Evolutionary conservation across 2,797 vertebrate genomes (phyloP).

Genomic region (Poecilia wingei): DNA sequence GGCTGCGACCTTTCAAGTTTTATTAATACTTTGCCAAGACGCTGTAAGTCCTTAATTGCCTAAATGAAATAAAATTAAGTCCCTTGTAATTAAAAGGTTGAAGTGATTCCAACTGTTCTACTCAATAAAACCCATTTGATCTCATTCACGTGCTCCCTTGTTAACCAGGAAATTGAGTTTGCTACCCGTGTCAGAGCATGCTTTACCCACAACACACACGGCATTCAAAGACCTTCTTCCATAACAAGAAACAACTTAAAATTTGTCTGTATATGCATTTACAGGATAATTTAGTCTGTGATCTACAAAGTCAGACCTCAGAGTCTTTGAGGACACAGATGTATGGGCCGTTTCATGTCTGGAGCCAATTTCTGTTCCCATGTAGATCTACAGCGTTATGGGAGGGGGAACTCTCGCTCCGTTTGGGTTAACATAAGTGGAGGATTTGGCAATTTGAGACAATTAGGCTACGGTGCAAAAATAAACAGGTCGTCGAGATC

Average conservation of each 20-base stretch:
- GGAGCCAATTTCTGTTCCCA: conserved; percentile 68
- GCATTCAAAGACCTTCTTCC: conserved; percentile 13
- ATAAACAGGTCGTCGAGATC: conserved; percentile 56
- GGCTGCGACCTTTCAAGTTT: neutral
- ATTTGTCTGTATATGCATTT: conserved; percentile 68
- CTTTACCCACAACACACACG: conserved; percentile 6
- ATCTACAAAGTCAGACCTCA: conserved; percentile 78
- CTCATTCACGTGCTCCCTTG: conserved; percentile 46
- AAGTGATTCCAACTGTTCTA: neutral
- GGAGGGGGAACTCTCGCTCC: conserved; percentile 62
- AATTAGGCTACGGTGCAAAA: conserved; percentile 55
- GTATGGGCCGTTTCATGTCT: conserved; percentile 58
- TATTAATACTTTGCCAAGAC: neutral
- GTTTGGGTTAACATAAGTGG: conserved; percentile 60
- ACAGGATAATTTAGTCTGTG: conserved; percentile 71
- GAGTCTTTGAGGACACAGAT: conserved; percentile 76
- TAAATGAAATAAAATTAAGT: conserved; percentile 15
- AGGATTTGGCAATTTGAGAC: conserved; percentile 54
- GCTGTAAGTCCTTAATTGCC: conserved; percentile 16
- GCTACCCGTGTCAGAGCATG: conserved; percentile 31
- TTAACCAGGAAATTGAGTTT: conserved; percentile 55
- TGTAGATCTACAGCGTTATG: conserved; percentile 69
- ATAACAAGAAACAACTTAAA: conserved; percentile 44
- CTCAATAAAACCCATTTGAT: conserved; percentile 44
- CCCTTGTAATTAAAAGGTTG: conserved; percentile 17